These are phyloP conservation scores for Pundamilia nyererei DNA, from an alignment of 2,113 vertebrate genomes.

Conservation along the genomic window DNA sequence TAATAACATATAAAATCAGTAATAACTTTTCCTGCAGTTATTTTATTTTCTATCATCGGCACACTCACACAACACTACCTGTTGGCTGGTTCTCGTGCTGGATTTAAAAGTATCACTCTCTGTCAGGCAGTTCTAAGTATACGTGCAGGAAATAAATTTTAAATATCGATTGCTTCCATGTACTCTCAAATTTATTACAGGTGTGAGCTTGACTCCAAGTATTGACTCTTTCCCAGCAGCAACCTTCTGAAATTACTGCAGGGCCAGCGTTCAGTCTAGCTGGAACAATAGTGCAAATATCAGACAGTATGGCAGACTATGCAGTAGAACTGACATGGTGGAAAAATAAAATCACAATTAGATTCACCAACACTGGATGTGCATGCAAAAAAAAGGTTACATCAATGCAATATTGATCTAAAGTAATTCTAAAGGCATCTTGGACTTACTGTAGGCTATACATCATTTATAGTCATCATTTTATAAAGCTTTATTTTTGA, in stretches of 20 bases:
- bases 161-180: conserved; percentile 10
- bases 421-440: not conserved
- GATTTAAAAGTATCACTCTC: not conserved
- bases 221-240: conserved; percentile 9
- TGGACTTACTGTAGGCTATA: not conserved
- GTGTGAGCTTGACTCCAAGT: conserved; percentile 27
- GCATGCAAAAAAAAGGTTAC: not conserved
- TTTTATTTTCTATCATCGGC: not conserved
- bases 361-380: not conserved
- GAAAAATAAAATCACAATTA: not conserved
- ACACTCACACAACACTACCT: not conserved
- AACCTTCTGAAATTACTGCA: not conserved
- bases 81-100: not conserved
- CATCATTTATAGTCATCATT: not conserved
- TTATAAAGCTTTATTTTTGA: not conserved
- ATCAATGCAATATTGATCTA: not conserved
- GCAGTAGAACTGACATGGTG: not conserved
- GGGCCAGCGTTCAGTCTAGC: not conserved
- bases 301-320: not conserved
- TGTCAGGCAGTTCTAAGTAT: not conserved
- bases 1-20: not conserved
- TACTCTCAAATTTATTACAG: conserved; percentile 20
- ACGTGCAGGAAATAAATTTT: not conserved
- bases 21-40: not conserved
- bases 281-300: not conserved